These are phyloP conservation scores for Enteromius afrohamiltoni DNA, from an alignment of 2,797 vertebrate genomes.

Conservation along the genomic window DNA sequence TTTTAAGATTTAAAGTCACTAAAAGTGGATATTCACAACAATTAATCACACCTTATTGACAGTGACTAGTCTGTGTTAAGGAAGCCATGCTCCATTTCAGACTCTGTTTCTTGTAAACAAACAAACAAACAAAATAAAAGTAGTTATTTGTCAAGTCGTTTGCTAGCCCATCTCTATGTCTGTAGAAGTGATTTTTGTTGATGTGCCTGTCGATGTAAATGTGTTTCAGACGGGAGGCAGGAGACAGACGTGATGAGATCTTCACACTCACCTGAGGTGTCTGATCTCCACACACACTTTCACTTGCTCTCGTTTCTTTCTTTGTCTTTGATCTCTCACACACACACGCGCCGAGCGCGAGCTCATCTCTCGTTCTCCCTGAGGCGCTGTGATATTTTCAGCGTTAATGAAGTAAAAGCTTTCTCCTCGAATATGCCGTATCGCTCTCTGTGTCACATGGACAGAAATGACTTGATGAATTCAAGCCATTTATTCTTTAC, in stretches of 20 bases:
- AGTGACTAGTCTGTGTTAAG: neutral
- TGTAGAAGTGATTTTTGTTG: neutral
- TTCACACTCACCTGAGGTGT: neutral
- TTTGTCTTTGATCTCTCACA: neutral
- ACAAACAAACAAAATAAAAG: neutral
- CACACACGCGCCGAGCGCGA: neutral
- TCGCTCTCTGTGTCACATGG: neutral
- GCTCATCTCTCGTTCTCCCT: conserved; percentile 56
- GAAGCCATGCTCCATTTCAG: neutral
- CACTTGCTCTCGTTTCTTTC: neutral
- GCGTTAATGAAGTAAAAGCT: conserved; percentile 70
- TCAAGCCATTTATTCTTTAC: neutral
- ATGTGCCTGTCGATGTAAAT: neutral
- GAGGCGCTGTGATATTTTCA: conserved; percentile 77
- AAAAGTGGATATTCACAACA: neutral
- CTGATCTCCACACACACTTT: neutral
- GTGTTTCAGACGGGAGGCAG: neutral
- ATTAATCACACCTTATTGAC: neutral
- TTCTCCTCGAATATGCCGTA: conserved; percentile 19
- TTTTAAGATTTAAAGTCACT: neutral
- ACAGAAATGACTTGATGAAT: neutral
- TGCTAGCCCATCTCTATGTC: neutral
- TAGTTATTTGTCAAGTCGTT: neutral
- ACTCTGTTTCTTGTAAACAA: neutral
- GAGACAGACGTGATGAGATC: conserved; percentile 1